Percentiles rank a stretch among this genome's conserved stretches.
Conservation (phyloP, 2,797 vertebrate species). For the Sphaeramia orbicularis region DNA sequence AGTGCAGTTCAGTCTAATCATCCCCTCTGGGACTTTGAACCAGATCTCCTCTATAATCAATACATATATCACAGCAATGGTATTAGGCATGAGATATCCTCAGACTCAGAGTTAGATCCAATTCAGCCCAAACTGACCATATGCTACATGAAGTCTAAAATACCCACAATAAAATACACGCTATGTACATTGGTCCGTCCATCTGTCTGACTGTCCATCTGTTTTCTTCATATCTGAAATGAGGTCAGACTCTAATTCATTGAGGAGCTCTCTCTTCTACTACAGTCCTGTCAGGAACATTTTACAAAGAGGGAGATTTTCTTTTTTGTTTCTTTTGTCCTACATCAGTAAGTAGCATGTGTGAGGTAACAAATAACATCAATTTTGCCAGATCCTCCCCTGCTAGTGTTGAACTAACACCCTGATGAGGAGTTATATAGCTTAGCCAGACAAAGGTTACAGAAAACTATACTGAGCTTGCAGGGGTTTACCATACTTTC, state of each 20-base stretch:
- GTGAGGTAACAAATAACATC: constrained; percentile 57
- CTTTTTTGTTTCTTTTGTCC: constrained; percentile 39
- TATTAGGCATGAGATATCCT: neutral
- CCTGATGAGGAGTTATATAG: constrained; percentile 46
- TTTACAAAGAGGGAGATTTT: constrained; percentile 20
- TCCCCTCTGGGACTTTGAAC: too few relatives aligned
- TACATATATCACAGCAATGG: constrained; percentile 3
- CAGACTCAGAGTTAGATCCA: constrained; percentile 1
- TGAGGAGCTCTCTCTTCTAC: constrained; percentile 11
- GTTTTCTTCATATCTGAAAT: constrained; percentile 58
- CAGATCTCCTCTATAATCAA: neutral
- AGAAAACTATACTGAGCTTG: constrained; percentile 10
- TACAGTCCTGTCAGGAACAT: constrained; percentile 21
- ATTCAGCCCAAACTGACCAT: constrained; percentile 24
- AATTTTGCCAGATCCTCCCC: constrained; percentile 46
- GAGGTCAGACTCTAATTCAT: constrained; percentile 54
- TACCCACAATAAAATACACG: constrained; percentile 31
- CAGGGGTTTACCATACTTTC: constrained; percentile 25
- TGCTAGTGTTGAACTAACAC: constrained; percentile 37
- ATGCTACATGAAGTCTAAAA: constrained; percentile 47
- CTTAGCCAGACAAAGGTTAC: constrained; percentile 43
- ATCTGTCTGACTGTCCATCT: constrained; percentile 65
- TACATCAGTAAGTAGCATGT: constrained; percentile 53
- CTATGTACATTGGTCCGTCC: constrained; percentile 37
- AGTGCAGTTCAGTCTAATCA: too few relatives aligned